Conservation (phyloP, 2,113 vertebrate species). For the Ceratotherium simum region DNA sequence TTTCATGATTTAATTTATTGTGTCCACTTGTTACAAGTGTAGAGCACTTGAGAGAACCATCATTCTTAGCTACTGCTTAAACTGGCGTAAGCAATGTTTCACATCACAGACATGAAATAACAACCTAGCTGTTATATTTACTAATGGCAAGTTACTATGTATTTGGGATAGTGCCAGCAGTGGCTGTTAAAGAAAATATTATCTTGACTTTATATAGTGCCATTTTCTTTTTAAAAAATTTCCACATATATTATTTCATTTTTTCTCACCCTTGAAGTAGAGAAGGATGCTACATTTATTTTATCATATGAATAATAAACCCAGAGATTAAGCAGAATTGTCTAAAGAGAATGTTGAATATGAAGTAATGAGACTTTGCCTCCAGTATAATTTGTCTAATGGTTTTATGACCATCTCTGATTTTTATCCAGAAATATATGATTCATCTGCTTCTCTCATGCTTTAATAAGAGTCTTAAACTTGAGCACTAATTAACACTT, state of each 20-base stretch:
- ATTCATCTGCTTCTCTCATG: not conserved
- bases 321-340: not conserved
- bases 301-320: not conserved
- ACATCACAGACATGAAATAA: not conserved
- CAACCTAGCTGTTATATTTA: not conserved
- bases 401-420: not conserved
- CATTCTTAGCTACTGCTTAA: not conserved
- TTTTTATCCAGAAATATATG: slow-evolving; percentile 36
- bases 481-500: not conserved
- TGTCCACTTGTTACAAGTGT: not conserved
- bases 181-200: slow-evolving; percentile 18
- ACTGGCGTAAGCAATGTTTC: not conserved
- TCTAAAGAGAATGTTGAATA: not conserved
- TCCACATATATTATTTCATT: not conserved
- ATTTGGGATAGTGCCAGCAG: not conserved
- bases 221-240: slow-evolving; percentile 39
- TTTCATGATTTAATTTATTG: slow-evolving; percentile 37
- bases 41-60: not conserved
- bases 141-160: not conserved
- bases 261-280: not conserved
- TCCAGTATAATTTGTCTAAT: not conserved
- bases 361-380: not conserved
- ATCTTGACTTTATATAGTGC: not conserved
- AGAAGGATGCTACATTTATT: not conserved
- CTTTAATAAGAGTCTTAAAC: not conserved